phyloP scores from a whole-genome alignment of 2,888 invertebrate genomes.

The Caenorhabditis doughertyi region DNA sequence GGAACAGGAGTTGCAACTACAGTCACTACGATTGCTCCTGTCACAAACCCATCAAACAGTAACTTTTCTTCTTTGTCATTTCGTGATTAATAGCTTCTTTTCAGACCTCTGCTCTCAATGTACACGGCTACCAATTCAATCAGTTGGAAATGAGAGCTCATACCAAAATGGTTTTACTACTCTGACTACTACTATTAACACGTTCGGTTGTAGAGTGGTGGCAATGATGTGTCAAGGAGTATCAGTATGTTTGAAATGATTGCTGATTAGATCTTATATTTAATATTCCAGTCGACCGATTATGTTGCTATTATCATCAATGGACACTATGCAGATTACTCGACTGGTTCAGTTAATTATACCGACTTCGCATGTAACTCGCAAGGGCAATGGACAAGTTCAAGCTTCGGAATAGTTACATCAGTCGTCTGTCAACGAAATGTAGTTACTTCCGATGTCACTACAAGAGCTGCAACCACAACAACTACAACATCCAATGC shows the following conservation, averaged over 20 bases:
- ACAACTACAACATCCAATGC: slow-evolving; percentile 33
- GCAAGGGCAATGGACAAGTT: slow-evolving; percentile 54
- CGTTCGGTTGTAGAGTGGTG: slow-evolving; percentile 44
- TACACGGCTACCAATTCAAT: slow-evolving; percentile 28
- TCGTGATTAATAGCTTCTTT: not conserved
- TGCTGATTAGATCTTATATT: not conserved
- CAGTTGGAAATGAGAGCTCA: not conserved
- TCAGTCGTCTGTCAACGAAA: slow-evolving; percentile 26
- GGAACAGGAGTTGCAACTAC: slow-evolving; percentile 41
- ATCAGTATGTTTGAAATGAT: not conserved
- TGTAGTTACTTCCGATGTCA: not conserved
- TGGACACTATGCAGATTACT: slow-evolving; percentile 3
- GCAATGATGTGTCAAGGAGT: slow-evolving; percentile 48
- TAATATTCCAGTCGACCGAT: slow-evolving; percentile 11
- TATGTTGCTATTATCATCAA: slow-evolving; percentile 22
- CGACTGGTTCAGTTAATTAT: slow-evolving; percentile 2
- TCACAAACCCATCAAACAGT: slow-evolving; percentile 49
- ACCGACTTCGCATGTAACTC: slow-evolving; percentile 51
- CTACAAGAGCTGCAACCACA: not conserved
- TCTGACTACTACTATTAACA: slow-evolving; percentile 21
- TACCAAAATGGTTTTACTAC: slow-evolving; percentile 51
- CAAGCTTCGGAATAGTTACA: slow-evolving; percentile 14
- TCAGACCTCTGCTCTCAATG: slow-evolving; percentile 60
- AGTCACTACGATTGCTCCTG: slow-evolving; percentile 39
- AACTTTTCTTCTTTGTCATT: not conserved